phyloP scores from a whole-genome alignment of 2,113 vertebrate genomes.

The Corythaixoides concolor region DNA sequence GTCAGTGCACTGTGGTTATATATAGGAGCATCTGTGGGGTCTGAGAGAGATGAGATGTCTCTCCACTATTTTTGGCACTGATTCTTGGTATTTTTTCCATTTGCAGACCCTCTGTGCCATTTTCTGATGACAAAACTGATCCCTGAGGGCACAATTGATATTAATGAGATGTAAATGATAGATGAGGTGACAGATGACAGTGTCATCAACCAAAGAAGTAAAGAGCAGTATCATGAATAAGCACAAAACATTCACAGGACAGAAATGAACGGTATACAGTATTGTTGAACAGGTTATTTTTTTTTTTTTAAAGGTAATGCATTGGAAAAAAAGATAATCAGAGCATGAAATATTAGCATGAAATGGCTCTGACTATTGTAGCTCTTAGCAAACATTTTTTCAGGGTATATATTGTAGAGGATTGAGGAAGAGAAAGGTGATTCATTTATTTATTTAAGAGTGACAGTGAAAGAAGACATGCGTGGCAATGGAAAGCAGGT shows the following conservation, averaged over 20 bases:
- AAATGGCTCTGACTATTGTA: background rate
- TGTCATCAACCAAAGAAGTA: conserved; percentile 46
- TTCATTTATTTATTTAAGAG: conserved; percentile 43
- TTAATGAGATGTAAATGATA: conserved; percentile 67
- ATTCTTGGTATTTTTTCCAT: conserved; percentile 14
- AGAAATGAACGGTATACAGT: background rate
- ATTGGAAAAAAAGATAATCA: conserved; percentile 45
- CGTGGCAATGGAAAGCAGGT: background rate
- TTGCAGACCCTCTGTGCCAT: conserved; percentile 35
- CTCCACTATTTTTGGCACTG: conserved; percentile 16
- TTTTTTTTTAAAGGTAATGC: conserved; percentile 23
- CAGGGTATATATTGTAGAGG: background rate
- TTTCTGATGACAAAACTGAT: conserved; percentile 45
- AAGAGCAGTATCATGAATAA: conserved; percentile 31
- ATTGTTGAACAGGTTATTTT: background rate
- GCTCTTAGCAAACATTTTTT: conserved; percentile 34
- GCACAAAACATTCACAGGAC: background rate
- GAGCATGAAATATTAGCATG: conserved; percentile 61
- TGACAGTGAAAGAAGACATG: background rate
- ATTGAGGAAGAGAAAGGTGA: background rate
- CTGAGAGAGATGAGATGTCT: background rate
- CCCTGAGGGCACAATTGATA: conserved; percentile 26
- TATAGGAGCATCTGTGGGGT: background rate
- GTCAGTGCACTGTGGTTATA: background rate
- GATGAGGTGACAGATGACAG: conserved; percentile 53